phyloP scores from a whole-genome alignment of 2,888 invertebrate genomes.

The Reticulitermes lucifugus region DNA sequence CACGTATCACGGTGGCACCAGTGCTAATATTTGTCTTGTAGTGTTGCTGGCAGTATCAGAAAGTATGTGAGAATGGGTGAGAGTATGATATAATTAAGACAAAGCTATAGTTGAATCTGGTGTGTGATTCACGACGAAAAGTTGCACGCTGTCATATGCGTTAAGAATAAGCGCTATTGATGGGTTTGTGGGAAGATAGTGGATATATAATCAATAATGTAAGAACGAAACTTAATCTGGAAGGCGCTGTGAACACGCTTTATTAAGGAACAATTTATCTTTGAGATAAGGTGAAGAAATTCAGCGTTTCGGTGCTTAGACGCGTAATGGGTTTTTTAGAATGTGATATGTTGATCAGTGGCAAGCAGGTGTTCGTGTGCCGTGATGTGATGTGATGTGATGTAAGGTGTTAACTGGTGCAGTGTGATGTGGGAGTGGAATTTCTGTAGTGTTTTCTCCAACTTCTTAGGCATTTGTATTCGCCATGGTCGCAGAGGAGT shows the following conservation, averaged over 20 bases:
- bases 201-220: neutral
- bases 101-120: no score
- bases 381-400: neutral
- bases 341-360: neutral
- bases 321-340: neutral
- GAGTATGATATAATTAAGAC: no score
- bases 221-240: neutral
- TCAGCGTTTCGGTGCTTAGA: neutral
- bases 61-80: no score
- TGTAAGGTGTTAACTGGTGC: neutral
- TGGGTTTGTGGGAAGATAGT: neutral
- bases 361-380: neutral
- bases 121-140: neutral
- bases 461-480: neutral
- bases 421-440: conserved; percentile 4
- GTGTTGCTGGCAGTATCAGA: no score
- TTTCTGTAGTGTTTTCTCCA: neutral
- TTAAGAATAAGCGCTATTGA: neutral
- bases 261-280: neutral
- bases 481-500: neutral
- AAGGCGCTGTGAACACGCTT: neutral
- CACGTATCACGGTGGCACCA: no score
- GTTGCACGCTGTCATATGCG: neutral
- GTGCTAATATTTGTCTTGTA: no score
- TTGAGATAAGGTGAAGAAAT: neutral